A percentile compares a stretch with the other conserved stretches of the same genome.
phyloP scores from a whole-genome alignment of 2,113 vertebrate species.

The Silurus meridionalis region DNA sequence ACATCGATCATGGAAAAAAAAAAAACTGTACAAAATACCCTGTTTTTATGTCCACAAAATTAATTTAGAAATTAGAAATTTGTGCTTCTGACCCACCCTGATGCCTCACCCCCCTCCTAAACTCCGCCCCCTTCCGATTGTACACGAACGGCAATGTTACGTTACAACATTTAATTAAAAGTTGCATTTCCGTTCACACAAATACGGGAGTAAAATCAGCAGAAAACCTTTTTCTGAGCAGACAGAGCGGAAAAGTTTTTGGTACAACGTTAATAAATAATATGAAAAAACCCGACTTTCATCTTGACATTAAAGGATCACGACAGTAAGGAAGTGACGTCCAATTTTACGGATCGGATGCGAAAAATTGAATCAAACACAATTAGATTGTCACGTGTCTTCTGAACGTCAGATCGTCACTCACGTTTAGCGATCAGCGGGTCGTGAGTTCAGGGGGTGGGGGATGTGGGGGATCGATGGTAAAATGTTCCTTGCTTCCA shows the following conservation, averaged over 20 bases:
- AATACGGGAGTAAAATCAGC: neutral
- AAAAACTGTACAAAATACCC: conserved; percentile 70
- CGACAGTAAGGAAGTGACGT: neutral
- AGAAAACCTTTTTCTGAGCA: conserved; percentile 14
- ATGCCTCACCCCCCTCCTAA: no score
- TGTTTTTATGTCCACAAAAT: conserved; percentile 54
- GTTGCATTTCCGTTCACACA: neutral
- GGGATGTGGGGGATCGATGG: no score
- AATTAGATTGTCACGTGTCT: neutral
- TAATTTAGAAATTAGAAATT: conserved; percentile 28
- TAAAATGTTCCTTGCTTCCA: no score
- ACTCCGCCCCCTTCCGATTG: neutral
- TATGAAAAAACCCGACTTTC: no score
- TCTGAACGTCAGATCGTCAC: neutral
- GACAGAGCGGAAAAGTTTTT: neutral
- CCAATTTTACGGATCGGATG: neutral
- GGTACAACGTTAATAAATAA: conserved; percentile 43
- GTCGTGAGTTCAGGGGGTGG: no score
- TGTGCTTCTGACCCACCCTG: conserved; percentile 1
- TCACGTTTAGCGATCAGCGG: no score
- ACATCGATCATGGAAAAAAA: conserved; percentile 48
- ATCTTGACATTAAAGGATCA: no score
- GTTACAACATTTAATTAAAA: neutral
- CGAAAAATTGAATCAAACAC: neutral
- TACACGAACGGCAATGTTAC: neutral